These are phyloP conservation scores for Cephus sareptanus DNA, from an alignment of 2,888 invertebrate species.

Conservation along the genomic window DNA sequence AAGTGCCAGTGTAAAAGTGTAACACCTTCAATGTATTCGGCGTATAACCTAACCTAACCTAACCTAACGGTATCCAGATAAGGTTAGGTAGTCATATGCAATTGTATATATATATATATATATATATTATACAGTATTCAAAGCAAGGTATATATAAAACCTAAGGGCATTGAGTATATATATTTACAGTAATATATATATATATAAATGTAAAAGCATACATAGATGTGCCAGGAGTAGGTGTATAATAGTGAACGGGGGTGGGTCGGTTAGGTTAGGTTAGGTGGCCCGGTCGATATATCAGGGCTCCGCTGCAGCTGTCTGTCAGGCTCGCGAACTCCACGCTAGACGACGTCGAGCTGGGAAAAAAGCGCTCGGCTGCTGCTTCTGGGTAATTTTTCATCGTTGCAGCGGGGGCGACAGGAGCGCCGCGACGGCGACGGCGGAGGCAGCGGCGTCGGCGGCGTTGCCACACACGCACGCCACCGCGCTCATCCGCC, in stretches of 20 bases:
- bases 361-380: constrained; percentile 47
- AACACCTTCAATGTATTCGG: not conserved
- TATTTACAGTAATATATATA: not conserved
- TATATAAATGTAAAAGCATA: constrained; percentile 24
- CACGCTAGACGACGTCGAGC: constrained; percentile 56
- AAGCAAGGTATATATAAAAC: too few relatives aligned
- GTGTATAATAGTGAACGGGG: constrained; percentile 53
- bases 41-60: not conserved
- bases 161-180: too few relatives aligned
- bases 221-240: constrained; percentile 32
- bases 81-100: not conserved
- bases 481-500: constrained; percentile 15
- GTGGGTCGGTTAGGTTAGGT: constrained; percentile 55
- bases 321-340: constrained; percentile 63
- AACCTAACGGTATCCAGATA: not conserved
- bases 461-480: constrained; percentile 45
- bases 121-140: too few relatives aligned
- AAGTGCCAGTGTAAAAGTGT: too few relatives aligned
- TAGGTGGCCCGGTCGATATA: constrained; percentile 63
- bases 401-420: constrained; percentile 60
- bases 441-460: constrained; percentile 47
- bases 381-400: constrained; percentile 64
- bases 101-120: not conserved
- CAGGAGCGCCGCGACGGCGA: constrained; percentile 48
- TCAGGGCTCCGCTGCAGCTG: constrained; percentile 65